Percentiles rank a stretch among this genome's conserved stretches.
Evolutionary conservation across 2,888 invertebrate genomes (phyloP).

Genomic region (Cyrtodaria siliqua): DNA sequence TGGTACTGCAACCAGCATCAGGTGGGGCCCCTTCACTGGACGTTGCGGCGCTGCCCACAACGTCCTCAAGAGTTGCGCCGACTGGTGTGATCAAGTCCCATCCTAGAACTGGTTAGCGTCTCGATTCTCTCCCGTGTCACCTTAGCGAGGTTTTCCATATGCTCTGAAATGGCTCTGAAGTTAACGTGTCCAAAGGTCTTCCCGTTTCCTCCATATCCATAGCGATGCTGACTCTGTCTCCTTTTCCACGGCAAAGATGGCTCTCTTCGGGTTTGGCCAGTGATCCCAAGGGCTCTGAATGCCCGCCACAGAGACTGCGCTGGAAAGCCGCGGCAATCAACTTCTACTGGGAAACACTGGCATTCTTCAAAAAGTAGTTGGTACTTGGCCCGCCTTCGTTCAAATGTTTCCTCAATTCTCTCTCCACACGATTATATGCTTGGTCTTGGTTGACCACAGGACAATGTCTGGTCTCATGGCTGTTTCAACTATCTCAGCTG

Average conservation of each 20-base stretch:
- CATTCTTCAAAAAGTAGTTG: not conserved
- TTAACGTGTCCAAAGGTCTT: no score
- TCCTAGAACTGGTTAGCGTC: constrained; percentile 18
- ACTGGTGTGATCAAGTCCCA: constrained; percentile 38
- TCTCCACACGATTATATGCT: constrained; percentile 2
- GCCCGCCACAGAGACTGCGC: constrained; percentile 13
- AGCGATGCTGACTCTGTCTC: constrained; percentile 7
- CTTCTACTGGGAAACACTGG: not conserved
- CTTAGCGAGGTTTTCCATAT: no score
- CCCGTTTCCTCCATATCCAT: constrained; percentile 17
- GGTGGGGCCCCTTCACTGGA: constrained; percentile 33
- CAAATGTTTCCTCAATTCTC: not conserved
- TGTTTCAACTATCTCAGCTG: no score
- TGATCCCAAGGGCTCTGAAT: not conserved
- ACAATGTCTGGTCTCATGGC: no score
- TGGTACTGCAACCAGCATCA: no score
- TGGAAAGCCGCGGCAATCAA: not conserved
- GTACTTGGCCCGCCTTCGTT: not conserved
- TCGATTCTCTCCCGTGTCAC: not conserved
- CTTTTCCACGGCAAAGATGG: not conserved
- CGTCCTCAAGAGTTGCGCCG: constrained; percentile 40
- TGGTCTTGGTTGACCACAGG: not conserved
- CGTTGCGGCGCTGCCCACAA: constrained; percentile 21
- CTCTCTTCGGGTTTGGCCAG: not conserved
- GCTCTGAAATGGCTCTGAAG: no score